phyloP scores from a whole-genome alignment of 2,888 invertebrate species.

The Drosophila rellima region DNA sequence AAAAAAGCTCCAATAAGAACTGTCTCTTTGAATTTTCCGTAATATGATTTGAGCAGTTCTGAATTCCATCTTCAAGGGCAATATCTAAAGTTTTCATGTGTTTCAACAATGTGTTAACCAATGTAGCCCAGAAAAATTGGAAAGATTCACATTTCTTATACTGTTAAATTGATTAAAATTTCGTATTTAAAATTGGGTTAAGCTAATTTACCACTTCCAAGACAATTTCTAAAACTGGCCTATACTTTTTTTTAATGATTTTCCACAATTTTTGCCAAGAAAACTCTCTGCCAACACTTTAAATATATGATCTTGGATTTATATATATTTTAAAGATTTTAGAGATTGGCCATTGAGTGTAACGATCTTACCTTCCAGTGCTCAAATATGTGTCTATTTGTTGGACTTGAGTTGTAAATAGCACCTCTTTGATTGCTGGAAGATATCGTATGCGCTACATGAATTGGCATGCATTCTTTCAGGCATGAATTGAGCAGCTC shows the following conservation, averaged over 20 bases:
- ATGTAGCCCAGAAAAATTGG: too few relatives aligned
- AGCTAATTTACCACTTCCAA: background rate
- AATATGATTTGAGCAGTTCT: too few relatives aligned
- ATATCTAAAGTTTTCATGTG: too few relatives aligned
- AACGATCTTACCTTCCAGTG: background rate
- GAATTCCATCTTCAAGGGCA: too few relatives aligned
- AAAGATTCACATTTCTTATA: too few relatives aligned
- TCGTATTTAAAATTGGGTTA: background rate
- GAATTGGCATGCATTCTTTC: slow-evolving; percentile 16
- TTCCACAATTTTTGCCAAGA: background rate
- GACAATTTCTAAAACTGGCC: background rate
- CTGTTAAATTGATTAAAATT: background rate
- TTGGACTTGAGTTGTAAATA: background rate
- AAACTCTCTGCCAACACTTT: background rate
- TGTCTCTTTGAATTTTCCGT: too few relatives aligned
- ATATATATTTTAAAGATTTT: too few relatives aligned
- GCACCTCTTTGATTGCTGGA: slow-evolving; percentile 27
- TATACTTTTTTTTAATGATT: background rate
- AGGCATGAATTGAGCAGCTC: slow-evolving; percentile 9
- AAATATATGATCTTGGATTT: too few relatives aligned
- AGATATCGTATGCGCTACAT: slow-evolving; percentile 16
- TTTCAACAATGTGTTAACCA: too few relatives aligned
- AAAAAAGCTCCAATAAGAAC: too few relatives aligned
- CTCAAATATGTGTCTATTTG: background rate
- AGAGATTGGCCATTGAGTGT: too few relatives aligned